phyloP scores from a whole-genome alignment of 2,113 vertebrate genomes.

The Anarhynchus alexandrinus region DNA sequence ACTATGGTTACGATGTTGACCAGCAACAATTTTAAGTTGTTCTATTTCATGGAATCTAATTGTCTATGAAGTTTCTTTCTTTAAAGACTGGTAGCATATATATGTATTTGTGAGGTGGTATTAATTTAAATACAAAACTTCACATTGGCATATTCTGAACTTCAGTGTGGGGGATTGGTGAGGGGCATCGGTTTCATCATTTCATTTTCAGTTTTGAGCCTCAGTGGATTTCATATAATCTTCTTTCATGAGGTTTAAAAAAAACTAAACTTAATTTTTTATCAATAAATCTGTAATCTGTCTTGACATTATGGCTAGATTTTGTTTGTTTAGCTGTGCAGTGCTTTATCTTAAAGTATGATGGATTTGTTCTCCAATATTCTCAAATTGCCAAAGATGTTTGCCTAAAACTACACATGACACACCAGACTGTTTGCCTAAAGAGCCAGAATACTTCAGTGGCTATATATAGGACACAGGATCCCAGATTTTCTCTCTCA shows the following conservation, averaged over 20 bases:
- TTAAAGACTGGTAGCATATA: not conserved
- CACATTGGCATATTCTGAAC: not conserved
- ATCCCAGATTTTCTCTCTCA: not conserved
- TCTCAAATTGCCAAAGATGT: not conserved
- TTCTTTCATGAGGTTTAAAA: slow-evolving; percentile 66
- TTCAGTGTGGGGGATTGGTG: not conserved
- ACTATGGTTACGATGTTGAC: not conserved
- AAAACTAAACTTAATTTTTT: slow-evolving; percentile 68
- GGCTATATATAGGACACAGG: not conserved
- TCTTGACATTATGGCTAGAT: slow-evolving; percentile 46
- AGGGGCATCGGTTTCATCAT: not conserved
- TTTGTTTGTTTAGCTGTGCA: slow-evolving; percentile 71
- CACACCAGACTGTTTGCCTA: not conserved
- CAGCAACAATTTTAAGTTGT: not conserved
- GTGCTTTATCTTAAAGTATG: slow-evolving; percentile 9
- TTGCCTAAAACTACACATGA: not conserved
- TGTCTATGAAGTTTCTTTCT: not conserved
- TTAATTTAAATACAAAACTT: not conserved
- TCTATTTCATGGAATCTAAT: not conserved
- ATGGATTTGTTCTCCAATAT: not conserved
- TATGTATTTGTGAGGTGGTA: not conserved
- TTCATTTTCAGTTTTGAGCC: slow-evolving; percentile 25
- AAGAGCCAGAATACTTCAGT: not conserved
- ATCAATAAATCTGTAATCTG: slow-evolving; percentile 21
- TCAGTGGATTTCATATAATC: slow-evolving; percentile 78